A percentile compares a stretch with the other conserved stretches of the same genome.
Evolutionary conservation across 2,113 vertebrate species (phyloP).

Genomic region (Taurulus bubalis): DNA sequence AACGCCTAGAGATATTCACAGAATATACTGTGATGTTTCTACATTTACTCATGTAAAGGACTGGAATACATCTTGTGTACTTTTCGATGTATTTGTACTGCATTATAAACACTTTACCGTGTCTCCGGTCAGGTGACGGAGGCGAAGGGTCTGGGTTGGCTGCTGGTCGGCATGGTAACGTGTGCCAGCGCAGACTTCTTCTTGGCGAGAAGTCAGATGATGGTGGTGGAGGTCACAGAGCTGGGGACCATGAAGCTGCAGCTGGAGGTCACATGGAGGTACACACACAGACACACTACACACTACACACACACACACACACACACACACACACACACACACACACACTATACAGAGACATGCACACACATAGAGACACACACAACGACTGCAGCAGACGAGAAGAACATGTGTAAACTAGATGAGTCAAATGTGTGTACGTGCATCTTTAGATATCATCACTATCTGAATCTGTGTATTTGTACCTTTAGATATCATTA

Average conservation of each 20-base stretch:
- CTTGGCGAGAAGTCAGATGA: slow-evolving; percentile 87
- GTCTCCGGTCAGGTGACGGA: slow-evolving; percentile 88
- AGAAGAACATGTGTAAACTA: no score
- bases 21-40: not conserved
- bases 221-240: slow-evolving; percentile 95
- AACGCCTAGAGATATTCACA: no score
- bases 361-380: no score
- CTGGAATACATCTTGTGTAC: no score
- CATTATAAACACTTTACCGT: no score
- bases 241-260: slow-evolving; percentile 97
- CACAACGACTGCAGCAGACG: no score
- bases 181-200: slow-evolving; percentile 93
- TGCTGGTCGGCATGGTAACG: slow-evolving; percentile 89
- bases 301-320: not conserved
- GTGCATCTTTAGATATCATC: no score
- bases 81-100: no score
- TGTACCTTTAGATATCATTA: no score
- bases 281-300: slow-evolving; percentile 1
- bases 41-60: not conserved
- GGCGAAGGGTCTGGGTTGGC: slow-evolving; percentile 90
- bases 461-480: no score
- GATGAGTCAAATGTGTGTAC: no score
- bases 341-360: not conserved
- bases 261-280: slow-evolving; percentile 96
- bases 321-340: not conserved